Evolutionary conservation across 2,888 invertebrate species (phyloP), one percentile per base, ranked within the genome.

Genomic region (Cosmia pyralina): DNA sequence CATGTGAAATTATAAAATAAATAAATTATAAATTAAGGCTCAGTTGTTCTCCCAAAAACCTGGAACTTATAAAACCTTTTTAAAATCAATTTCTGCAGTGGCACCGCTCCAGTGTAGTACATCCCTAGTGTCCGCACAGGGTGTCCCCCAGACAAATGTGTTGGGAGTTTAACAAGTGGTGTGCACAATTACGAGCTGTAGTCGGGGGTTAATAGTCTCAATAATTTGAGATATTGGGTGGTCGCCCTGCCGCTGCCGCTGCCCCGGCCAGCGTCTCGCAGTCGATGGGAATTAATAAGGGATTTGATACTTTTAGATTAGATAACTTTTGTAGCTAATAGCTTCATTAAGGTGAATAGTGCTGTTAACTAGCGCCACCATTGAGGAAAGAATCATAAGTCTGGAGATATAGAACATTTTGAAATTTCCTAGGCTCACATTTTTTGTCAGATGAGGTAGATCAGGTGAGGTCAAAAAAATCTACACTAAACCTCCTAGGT

Each of bases 221-320:
- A 89, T 90, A 91, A 91, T 91, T 91, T 92, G 90, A 92, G 90
- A 89, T 90, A 90, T 90, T 85, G 88, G 83, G 85, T 87, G 87
- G 87, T 81, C 87, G 73, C 69, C 66, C 72, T 34, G 53, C 69
- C 11, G 7, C 4, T 13, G 6, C 46, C n/a, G 52, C n/a, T n/a
- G 60, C 48, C n/a, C n/a, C n/a, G 52, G 52, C 70, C 57, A n/a
- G 41, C 15, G 8, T 41, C 74, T 46, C 57, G 46, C 41, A 38
- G 11, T 34, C 52, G 22, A 53, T 59, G 46, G 34, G 28, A 69
- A 85, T 84, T 79, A 63, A 84, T 84, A 75, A 79, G 50, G 48
- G 52, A 84, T 67, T 65, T 52, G 70, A 78, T 83, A 85, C 81
- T 62, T 60, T 70, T 50, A 38, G 41, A 63, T 75, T 82, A 84